These are phyloP conservation scores for Cephonodes hylas DNA, from an alignment of 2,888 invertebrate genomes.

Conservation along the genomic window DNA sequence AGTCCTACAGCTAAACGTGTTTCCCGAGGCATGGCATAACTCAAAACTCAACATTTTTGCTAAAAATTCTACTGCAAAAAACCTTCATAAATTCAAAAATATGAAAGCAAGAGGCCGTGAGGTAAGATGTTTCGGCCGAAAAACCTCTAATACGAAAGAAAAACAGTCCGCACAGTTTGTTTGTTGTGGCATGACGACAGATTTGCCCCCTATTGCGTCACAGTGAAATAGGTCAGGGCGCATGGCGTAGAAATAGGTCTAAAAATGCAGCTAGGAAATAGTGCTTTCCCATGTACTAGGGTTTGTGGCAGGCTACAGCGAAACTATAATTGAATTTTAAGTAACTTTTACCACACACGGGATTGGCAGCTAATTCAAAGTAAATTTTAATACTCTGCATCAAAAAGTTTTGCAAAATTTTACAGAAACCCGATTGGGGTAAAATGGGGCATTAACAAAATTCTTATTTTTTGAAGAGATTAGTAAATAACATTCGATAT, in stretches of 20 bases:
- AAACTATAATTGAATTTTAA: constrained; percentile 3
- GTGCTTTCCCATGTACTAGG: constrained; percentile 6
- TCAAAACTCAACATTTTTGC: too few species aligned
- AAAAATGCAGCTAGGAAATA: constrained; percentile 1
- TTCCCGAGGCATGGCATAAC: too few species aligned
- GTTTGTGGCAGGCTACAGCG: background rate
- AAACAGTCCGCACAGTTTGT: constrained; percentile 1
- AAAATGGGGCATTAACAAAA: background rate
- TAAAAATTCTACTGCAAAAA: background rate
- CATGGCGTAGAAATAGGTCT: constrained; percentile 1
- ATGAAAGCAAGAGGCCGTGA: background rate
- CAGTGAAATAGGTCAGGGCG: constrained; percentile 1
- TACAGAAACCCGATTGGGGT: background rate
- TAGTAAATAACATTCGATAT: too few species aligned
- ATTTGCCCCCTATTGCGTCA: constrained; percentile 3
- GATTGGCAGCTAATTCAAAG: background rate
- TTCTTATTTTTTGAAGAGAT: too few species aligned
- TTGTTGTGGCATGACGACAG: background rate
- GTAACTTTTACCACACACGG: background rate
- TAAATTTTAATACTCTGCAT: background rate
- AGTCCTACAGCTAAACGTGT: too few species aligned
- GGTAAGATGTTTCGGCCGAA: background rate
- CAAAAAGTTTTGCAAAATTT: background rate
- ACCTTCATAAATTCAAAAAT: background rate
- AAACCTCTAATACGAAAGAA: constrained; percentile 5